A percentile compares a stretch with the other conserved stretches of the same genome.
Conservation (phyloP, 2,888 invertebrate species). For the Drosophila hamatofila region DNA sequence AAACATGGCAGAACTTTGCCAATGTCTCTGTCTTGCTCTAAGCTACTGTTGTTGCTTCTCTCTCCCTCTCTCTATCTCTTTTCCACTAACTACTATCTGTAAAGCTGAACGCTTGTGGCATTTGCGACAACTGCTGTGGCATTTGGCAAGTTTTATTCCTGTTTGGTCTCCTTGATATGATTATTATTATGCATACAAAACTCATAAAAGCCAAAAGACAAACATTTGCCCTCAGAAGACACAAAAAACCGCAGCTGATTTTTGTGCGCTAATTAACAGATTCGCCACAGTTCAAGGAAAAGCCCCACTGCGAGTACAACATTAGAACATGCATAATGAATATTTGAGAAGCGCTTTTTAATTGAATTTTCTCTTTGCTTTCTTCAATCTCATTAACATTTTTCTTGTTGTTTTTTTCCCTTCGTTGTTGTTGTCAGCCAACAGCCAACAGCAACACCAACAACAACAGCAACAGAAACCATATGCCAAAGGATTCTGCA, state of each 20-base stretch:
- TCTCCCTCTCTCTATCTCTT: conserved; percentile 1
- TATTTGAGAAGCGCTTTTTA: conserved; percentile 77
- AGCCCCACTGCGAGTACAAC: conserved; percentile 23
- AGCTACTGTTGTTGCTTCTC: background rate
- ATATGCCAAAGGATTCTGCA: conserved; percentile 63
- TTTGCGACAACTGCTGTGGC: conserved; percentile 48
- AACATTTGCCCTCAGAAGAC: conserved; percentile 16
- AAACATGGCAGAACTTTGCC: conserved; percentile 60
- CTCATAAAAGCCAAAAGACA: conserved; percentile 45
- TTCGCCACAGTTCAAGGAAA: conserved; percentile 24
- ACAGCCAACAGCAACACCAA: background rate
- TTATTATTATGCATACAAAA: conserved; percentile 66
- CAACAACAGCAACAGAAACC: conserved; percentile 39
- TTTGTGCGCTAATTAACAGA: conserved; percentile 67
- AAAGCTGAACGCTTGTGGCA: conserved; percentile 24
- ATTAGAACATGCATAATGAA: conserved; percentile 65
- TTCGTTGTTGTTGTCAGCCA: background rate
- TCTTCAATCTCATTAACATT: conserved; percentile 41
- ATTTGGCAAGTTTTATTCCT: conserved; percentile 62
- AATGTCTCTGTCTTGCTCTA: conserved; percentile 18
- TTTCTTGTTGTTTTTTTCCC: background rate
- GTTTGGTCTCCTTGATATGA: conserved; percentile 57
- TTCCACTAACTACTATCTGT: background rate
- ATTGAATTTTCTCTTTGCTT: conserved; percentile 65
- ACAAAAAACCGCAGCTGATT: conserved; percentile 62